These are phyloP conservation scores for Leptobrachium leishanense DNA, from an alignment of 2,113 vertebrate genomes.

Conservation along the genomic window DNA sequence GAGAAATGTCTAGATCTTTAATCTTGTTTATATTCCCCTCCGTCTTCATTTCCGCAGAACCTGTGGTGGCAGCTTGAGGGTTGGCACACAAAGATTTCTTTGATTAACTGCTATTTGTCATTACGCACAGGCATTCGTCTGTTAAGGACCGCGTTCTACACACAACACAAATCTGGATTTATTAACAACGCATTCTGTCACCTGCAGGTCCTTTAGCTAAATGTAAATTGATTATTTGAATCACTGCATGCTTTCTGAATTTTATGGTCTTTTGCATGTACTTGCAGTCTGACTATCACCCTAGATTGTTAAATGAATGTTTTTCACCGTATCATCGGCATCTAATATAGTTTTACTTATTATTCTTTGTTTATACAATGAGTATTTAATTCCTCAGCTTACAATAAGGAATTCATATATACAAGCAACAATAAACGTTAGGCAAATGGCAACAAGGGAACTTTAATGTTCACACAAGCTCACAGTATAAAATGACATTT, in stretches of 20 bases:
- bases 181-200: not conserved
- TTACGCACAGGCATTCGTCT: not conserved
- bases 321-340: not conserved
- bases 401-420: too few relatives aligned
- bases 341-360: too few relatives aligned
- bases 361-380: too few relatives aligned
- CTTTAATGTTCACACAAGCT: too few relatives aligned
- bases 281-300: not conserved
- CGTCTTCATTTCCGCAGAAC: not conserved
- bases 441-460: too few relatives aligned
- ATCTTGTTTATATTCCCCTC: not conserved
- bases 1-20: not conserved
- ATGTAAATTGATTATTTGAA: slow-evolving; percentile 4
- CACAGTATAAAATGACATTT: too few relatives aligned
- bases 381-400: too few relatives aligned
- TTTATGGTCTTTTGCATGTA: not conserved
- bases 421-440: too few relatives aligned
- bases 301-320: not conserved
- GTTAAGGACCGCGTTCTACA: not conserved
- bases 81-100: not conserved
- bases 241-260: not conserved
- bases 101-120: slow-evolving; percentile 5
- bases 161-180: not conserved
- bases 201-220: not conserved
- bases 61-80: not conserved